A percentile compares a stretch with the other conserved stretches of the same genome.
These are phyloP conservation scores for Barnardius zonarius DNA, from an alignment of 2,113 vertebrate genomes.

Conservation along the genomic window DNA sequence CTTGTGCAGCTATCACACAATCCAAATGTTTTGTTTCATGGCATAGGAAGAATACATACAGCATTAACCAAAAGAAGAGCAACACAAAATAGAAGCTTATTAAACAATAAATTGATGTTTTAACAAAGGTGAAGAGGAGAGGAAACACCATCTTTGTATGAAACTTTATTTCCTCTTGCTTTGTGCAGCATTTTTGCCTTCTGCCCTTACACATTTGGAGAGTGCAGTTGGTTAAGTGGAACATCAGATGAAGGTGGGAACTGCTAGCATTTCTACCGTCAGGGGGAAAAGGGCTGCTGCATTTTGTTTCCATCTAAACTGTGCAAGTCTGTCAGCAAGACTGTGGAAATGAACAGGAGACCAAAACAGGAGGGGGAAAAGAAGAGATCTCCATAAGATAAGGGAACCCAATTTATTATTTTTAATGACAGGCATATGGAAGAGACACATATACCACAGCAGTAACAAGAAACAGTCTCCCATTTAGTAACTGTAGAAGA, in stretches of 20 bases:
- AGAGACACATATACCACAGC: background rate
- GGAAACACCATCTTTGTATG: background rate
- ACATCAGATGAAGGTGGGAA: conserved; percentile 9
- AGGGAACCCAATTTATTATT: conserved; percentile 38
- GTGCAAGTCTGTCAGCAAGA: conserved; percentile 24
- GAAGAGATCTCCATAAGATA: conserved; percentile 25
- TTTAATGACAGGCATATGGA: conserved; percentile 52
- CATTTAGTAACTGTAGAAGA: conserved; percentile 41
- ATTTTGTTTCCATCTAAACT: conserved; percentile 57
- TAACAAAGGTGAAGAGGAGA: background rate
- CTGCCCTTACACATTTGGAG: background rate
- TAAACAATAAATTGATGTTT: background rate
- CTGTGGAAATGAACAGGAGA: background rate
- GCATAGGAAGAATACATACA: background rate
- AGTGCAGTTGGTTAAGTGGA: background rate
- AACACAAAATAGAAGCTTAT: background rate
- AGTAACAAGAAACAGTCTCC: conserved; percentile 53
- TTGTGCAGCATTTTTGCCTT: background rate
- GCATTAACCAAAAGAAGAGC: background rate
- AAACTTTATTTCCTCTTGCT: background rate
- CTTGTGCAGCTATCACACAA: background rate
- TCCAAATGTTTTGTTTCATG: background rate
- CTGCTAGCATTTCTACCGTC: conserved; percentile 2
- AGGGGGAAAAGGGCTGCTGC: conserved; percentile 27
- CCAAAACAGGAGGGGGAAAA: conserved; percentile 1